Evolutionary conservation across 2,888 invertebrate genomes (phyloP).

Genomic region (Disparrhopalites patrizii): DNA sequence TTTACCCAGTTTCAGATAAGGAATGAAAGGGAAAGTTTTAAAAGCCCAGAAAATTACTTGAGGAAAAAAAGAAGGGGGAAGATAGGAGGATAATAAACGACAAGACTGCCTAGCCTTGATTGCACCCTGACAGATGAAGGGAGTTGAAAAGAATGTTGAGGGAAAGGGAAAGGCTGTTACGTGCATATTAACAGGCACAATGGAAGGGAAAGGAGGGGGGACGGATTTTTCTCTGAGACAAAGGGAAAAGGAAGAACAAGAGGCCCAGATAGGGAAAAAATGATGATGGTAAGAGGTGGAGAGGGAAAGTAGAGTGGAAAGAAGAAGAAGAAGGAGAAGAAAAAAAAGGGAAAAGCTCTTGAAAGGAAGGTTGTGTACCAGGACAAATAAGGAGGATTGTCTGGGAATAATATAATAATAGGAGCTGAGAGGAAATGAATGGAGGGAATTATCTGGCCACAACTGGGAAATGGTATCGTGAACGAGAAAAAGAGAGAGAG

Average conservation of each 20-base stretch:
- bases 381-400: too few species aligned
- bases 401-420: too few species aligned
- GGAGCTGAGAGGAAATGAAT: neutral
- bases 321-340: neutral
- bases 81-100: too few species aligned
- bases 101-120: too few species aligned
- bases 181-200: too few species aligned
- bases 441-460: neutral
- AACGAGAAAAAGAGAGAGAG: conserved; percentile 7
- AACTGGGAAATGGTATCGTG: neutral
- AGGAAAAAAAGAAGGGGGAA: neutral
- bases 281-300: neutral
- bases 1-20: too few species aligned
- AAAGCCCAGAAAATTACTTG: neutral
- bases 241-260: neutral
- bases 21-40: neutral
- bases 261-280: neutral
- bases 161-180: neutral
- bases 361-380: too few species aligned
- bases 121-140: too few species aligned
- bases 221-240: neutral
- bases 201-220: neutral
- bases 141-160: neutral
- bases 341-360: neutral
- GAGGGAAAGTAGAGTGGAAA: neutral